A percentile compares a stretch with the other conserved stretches of the same genome.
Evolutionary conservation across 2,888 invertebrate species (phyloP).

Genomic region (Auanema freiburgensis): DNA sequence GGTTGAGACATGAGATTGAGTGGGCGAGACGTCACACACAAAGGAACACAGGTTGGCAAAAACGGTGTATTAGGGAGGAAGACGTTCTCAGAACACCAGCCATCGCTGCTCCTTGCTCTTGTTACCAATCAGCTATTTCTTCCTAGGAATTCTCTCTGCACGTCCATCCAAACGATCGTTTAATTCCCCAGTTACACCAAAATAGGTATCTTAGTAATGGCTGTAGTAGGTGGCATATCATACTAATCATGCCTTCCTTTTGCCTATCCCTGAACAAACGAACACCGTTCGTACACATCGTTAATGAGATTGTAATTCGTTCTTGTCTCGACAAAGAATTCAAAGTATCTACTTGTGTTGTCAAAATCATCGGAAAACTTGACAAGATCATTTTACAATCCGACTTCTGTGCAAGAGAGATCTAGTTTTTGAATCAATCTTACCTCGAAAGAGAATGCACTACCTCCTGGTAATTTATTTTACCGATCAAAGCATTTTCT

Average conservation of each 20-base stretch:
- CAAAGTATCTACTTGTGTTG: constrained; percentile 24
- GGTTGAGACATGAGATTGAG: too few species aligned
- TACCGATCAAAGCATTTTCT: too few species aligned
- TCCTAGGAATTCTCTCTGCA: too few species aligned
- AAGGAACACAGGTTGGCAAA: too few species aligned
- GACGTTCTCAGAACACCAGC: too few species aligned
- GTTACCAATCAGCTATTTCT: too few species aligned
- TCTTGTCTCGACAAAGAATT: constrained; percentile 26
- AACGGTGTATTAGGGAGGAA: too few species aligned
- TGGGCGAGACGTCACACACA: too few species aligned
- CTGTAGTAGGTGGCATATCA: constrained; percentile 15
- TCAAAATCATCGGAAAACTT: constrained; percentile 25
- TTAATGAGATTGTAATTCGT: too few species aligned
- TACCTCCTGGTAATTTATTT: constrained; percentile 32
- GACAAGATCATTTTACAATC: constrained; percentile 27
- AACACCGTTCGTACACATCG: constrained; percentile 8
- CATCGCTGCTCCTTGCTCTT: too few species aligned
- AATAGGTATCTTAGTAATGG: constrained; percentile 33
- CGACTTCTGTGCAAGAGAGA: constrained; percentile 22
- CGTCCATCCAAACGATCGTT: too few species aligned
- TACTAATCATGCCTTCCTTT: constrained; percentile 4
- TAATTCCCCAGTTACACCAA: too few species aligned
- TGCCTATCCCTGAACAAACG: constrained; percentile 7
- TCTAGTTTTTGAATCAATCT: constrained; percentile 19
- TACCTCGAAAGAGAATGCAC: constrained; percentile 25